Evolutionary conservation across 1,140 invertebrate species (phyloP).

Genomic region (Drosophila sucinea): DNA sequence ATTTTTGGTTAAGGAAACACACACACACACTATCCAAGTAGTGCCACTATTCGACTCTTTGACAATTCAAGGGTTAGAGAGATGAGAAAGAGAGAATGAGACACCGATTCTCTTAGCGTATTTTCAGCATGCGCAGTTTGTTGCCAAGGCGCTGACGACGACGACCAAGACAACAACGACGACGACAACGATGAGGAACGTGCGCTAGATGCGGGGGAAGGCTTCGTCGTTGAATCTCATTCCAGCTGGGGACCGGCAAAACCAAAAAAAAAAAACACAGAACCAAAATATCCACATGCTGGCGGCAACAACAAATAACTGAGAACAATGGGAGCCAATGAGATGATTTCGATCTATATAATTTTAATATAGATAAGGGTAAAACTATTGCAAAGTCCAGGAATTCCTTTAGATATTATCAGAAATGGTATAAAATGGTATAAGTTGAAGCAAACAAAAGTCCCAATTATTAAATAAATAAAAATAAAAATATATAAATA

Average conservation of each 20-base stretch:
- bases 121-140: constrained; percentile 46
- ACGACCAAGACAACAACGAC: too few relatives aligned
- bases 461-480: background rate
- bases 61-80: constrained; percentile 19
- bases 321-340: constrained; percentile 52
- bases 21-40: background rate
- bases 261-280: background rate
- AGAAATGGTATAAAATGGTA: background rate
- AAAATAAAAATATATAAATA: background rate
- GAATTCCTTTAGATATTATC: background rate
- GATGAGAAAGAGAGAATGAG: constrained; percentile 16
- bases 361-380: background rate
- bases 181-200: background rate
- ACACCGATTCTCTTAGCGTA: constrained; percentile 41
- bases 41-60: constrained; percentile 6
- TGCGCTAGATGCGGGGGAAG: background rate
- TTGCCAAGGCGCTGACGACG: background rate
- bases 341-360: background rate
- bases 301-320: constrained; percentile 22
- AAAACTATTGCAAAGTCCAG: background rate
- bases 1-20: constrained; percentile 2
- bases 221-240: constrained; percentile 1
- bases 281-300: constrained; percentile 13
- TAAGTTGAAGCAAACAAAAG: background rate
- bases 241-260: constrained; percentile 1